Evolutionary conservation across 2,888 invertebrate species (phyloP).

Genomic region (Plebejus melissa): DNA sequence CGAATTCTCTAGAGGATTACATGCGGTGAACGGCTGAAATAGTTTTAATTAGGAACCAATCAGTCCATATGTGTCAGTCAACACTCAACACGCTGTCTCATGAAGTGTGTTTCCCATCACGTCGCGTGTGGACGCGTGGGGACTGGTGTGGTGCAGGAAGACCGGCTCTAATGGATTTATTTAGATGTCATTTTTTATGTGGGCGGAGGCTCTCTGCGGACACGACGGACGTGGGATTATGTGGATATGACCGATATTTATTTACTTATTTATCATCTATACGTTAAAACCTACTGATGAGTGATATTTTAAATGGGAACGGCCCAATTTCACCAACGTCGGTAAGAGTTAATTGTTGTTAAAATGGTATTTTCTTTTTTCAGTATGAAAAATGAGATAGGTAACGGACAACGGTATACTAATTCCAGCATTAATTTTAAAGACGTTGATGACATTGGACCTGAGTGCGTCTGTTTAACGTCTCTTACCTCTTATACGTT

Average conservation of each 20-base stretch:
- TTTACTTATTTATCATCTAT: not conserved
- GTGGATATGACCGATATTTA: constrained; percentile 49
- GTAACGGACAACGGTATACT: too few relatives aligned
- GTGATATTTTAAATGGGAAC: too few relatives aligned
- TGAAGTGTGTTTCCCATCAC: constrained; percentile 54
- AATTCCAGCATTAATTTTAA: too few relatives aligned
- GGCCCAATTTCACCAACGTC: too few relatives aligned
- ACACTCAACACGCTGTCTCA: not conserved
- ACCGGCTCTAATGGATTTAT: constrained; percentile 74
- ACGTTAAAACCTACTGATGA: too few relatives aligned
- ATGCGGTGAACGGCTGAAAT: constrained; percentile 13
- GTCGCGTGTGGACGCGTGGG: not conserved
- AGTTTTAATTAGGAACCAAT: constrained; percentile 38
- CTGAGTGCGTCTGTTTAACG: too few relatives aligned
- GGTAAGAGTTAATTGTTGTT: too few relatives aligned
- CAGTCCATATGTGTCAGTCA: not conserved
- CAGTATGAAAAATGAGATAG: too few relatives aligned
- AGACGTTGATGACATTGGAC: too few relatives aligned
- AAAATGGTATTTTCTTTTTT: too few relatives aligned
- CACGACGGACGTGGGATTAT: constrained; percentile 37
- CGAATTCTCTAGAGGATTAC: too few relatives aligned
- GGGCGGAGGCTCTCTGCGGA: constrained; percentile 68
- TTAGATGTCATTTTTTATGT: constrained; percentile 80
- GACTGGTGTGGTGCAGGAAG: constrained; percentile 55
- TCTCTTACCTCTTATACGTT: too few relatives aligned